Evolutionary conservation across 2,888 invertebrate species (phyloP), one percentile per base, ranked within the genome.

Genomic region (Lypha dubia): DNA sequence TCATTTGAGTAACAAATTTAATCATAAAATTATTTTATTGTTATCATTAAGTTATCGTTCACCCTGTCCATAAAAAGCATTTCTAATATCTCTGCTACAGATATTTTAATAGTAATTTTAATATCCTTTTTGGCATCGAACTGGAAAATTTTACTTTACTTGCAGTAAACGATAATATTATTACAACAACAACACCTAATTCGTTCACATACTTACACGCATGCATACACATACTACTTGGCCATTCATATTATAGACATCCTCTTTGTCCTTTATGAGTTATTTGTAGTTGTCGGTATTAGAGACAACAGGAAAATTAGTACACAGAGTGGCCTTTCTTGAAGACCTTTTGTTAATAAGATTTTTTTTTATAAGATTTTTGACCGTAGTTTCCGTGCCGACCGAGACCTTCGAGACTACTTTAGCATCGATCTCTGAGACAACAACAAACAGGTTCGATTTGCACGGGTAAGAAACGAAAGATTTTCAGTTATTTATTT

Each of bases 21-120:
- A 67, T 67, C 46, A 76, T 49, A 68, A 49, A 58, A 60, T 76
- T 60, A 76, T 76, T 67, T 68, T 76, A 68, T 76, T 68, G 58
- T 67, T 76, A 68, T 58, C 67, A 68, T 68, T 67, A 67, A 76
- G 67, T 28, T 76, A 60, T 67, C 46, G 17, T 28, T 38, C 28
- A 56, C 13, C 56, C 32, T 56, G 3, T n/a, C n/a, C 3, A 8
- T 3, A 41, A 41, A 41, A 41, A 68, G 8, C 44, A 20, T 28
- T 56, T 70, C 24, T 13, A 4, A 53, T 44, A 44, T 46, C 20
- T 49, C 15, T 22, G 35, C 49, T 7, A 17, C 13, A 44, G 51
- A 28, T 58, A 49, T 38, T 68, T 24, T 56, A 41, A 62, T 60
- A 70, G 22, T 51, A 62, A n/a, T 35, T 79, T 53, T 44, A 79